Conservation (phyloP, 2,797 vertebrate genomes). For the Syndactyla subalaris region DNA sequence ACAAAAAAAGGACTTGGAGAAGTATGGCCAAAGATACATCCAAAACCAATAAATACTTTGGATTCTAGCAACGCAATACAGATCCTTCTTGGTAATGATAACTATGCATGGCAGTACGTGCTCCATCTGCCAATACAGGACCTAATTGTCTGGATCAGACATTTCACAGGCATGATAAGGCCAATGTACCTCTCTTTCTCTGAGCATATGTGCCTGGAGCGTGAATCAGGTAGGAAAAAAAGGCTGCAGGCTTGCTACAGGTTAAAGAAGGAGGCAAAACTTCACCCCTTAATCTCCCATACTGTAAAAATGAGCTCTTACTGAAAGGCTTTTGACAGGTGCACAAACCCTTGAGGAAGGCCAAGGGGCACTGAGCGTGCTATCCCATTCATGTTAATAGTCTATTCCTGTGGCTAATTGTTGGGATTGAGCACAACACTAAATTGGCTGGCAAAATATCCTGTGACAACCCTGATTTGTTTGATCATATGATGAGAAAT, state of each 20-base stretch:
- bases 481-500: neutral
- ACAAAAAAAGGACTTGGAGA: neutral
- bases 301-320: neutral
- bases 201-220: neutral
- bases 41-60: neutral
- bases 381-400: neutral
- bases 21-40: neutral
- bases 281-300: neutral
- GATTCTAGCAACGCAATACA: neutral
- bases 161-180: neutral
- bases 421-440: neutral
- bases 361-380: neutral
- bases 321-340: neutral
- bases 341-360: neutral
- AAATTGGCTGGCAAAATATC: neutral
- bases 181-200: neutral
- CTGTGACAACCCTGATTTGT: neutral
- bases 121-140: neutral
- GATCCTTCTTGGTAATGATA: neutral
- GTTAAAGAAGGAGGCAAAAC: neutral
- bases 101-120: neutral
- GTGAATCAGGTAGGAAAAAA: neutral
- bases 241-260: neutral
- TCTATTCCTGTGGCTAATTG: neutral
- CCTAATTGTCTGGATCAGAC: neutral